Percentiles rank a stretch among this genome's conserved stretches.
These are phyloP conservation scores for Cephus cinctus DNA, from an alignment of 1,140 invertebrate genomes.

Conservation along the genomic window DNA sequence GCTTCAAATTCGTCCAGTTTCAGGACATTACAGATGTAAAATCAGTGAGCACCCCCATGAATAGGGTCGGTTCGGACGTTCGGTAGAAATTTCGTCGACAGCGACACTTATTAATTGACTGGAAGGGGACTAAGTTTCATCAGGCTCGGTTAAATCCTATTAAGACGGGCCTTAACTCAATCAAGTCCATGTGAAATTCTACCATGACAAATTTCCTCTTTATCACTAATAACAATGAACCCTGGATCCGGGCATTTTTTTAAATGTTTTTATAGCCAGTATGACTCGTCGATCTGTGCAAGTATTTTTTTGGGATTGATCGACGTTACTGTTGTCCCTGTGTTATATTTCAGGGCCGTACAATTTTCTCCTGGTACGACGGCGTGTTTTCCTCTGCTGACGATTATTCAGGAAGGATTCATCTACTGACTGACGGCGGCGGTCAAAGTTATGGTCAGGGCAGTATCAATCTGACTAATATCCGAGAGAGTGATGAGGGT, in stretches of 20 bases:
- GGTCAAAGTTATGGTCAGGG: constrained; percentile 66
- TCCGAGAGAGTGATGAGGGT: constrained; percentile 84
- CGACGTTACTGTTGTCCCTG: too few species aligned
- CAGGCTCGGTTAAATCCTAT: constrained; percentile 1
- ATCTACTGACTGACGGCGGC: constrained; percentile 56
- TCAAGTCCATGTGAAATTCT: neutral
- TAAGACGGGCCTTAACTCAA: neutral
- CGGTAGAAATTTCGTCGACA: neutral
- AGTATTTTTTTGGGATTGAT: too few species aligned
- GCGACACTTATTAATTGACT: constrained; percentile 5
- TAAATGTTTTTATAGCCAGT: too few species aligned
- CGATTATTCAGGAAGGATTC: constrained; percentile 74
- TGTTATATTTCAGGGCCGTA: constrained; percentile 63
- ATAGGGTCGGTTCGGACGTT: too few species aligned
- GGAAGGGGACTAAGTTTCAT: constrained; percentile 4
- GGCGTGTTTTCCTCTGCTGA: constrained; percentile 67
- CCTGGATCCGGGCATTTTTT: neutral
- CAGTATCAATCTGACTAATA: constrained; percentile 85
- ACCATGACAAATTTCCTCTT: neutral
- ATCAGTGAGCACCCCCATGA: too few species aligned
- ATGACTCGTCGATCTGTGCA: too few species aligned
- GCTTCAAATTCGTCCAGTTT: neutral
- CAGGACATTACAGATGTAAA: too few species aligned
- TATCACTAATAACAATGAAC: neutral
- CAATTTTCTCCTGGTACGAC: constrained; percentile 80